Evolutionary conservation across 2,113 vertebrate species (phyloP), one percentile per base, ranked within the genome.

Genomic region (Catagonus wagneri): DNA sequence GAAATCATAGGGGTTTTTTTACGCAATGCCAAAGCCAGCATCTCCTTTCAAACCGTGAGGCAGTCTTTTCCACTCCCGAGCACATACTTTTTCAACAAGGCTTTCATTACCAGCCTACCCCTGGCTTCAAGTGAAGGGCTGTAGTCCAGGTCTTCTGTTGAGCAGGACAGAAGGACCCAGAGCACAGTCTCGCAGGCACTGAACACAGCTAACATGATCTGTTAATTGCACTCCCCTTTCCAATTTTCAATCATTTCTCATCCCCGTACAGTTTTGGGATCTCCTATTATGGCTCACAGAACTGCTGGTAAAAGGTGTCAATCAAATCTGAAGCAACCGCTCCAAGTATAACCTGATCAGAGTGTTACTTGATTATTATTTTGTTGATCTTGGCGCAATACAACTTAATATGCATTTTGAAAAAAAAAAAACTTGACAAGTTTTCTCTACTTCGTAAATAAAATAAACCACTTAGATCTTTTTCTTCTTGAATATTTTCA

Each of bases 401-500:
- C 50, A 76, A 76, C 22, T 23, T 83, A 80, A 80, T 27, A 89
- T 44, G n/a, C 8, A 58, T 80, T 56, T 32, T 50, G 25, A 56
- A 56, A 56, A 58, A 56, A 54, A 89, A 32, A 93, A 76, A 54
- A 63, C 15, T 39, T 65, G 34, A 89, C 34, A 71, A 6, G 52
- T 3, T 89, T 92, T 95, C 74, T 50, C 25, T 85, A 68, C 72
- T 89, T 89, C 66, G 72, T 17, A 74, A 79, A 79, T 58, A 79
- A 79, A 91, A 85, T 52, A 78, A 93, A 85, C 19, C 20, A 90
- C 17, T 29, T 36, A 36, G 13, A 79, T 84, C 56, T 22, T 83
- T 72, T 25, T n/a, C 34, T 2, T 32, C 36, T 72, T 89, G 29
- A 65, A 79, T 27, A 58, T 90, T 80, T 66, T 75, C 68, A 87